Evolutionary conservation across 2,113 vertebrate species (phyloP), one percentile per base, ranked within the genome.

Genomic region (Corydoras sp.): DNA sequence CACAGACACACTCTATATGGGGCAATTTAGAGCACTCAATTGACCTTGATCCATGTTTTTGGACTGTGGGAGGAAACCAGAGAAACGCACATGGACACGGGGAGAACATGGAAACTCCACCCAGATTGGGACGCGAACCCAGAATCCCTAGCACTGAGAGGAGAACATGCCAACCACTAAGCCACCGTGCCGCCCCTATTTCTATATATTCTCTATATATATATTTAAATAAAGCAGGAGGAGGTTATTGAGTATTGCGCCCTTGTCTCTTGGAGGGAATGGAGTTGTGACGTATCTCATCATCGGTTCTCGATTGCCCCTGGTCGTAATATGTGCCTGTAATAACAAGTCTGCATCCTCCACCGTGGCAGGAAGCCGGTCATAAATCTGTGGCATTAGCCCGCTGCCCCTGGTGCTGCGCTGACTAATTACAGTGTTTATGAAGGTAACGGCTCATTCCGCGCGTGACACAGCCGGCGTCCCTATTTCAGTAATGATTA

Each of bases 361-460:
- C 71, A 81, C 80, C 51, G 48, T 77, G 80, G 80, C 71, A 81
- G 73, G 66, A 77, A 77, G 78, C 72, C 69, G 75, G 72, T 75
- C 72, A 80, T 89, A 86, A 86, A 88, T 89, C 83, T 85, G 72
- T 83, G 86, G 85, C 84, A 86, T 85, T 83, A 82, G 83, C 81
- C 77, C 71, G 63, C 78, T 70, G 76, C 71, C 77, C 78, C 72
- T 72, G 69, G 71, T 65, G 72, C 76, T 0, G 49, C 75, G 62
- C 63, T 81, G 79, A 88, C 83, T 87, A 88, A 86, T 88, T 87
- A 84, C 31, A 50, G 74, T 85, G 85, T 88, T 88, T 84, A 85
- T 84, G 71, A 81, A 83, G 76, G 82, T 79, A 79, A 81, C 69
- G 78, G 80, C 80, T 85, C 85, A 77, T 81, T 86, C 81, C 77